Evolutionary conservation across 2,113 vertebrate species (phyloP).

Genomic region (Campylomormyrus tamandua): DNA sequence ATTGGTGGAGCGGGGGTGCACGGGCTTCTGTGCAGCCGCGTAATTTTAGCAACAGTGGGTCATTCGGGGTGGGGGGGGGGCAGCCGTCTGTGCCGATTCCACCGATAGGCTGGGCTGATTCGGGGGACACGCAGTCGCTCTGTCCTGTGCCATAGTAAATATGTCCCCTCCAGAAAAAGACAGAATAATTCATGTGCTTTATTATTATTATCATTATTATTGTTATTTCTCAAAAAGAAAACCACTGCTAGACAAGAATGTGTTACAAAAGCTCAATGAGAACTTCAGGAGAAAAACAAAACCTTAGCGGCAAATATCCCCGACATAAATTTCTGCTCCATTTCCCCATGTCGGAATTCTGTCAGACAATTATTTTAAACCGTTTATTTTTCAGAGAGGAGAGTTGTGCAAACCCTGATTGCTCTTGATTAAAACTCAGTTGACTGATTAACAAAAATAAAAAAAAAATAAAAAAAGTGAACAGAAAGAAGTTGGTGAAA

Average conservation of each 20-base stretch:
- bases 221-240: neutral
- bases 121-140: neutral
- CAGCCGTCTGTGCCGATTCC: neutral
- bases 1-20: neutral
- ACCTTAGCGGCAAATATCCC: neutral
- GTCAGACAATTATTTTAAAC: neutral
- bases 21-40: neutral
- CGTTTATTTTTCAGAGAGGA: slow-evolving; percentile 10
- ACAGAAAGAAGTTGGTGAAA: neutral
- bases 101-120: neutral
- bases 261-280: neutral
- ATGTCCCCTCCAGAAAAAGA: neutral
- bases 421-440: neutral
- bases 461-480: neutral
- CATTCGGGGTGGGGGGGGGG: neutral
- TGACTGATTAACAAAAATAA: neutral
- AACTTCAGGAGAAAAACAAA: neutral
- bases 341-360: neutral
- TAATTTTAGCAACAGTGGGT: neutral
- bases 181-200: neutral
- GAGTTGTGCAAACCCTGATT: neutral
- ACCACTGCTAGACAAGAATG: neutral
- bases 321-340: neutral
- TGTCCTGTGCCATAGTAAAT: slow-evolving; percentile 11
- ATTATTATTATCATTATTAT: neutral